Conservation (phyloP, 2,113 vertebrate genomes). For the Istiophorus platypterus region DNA sequence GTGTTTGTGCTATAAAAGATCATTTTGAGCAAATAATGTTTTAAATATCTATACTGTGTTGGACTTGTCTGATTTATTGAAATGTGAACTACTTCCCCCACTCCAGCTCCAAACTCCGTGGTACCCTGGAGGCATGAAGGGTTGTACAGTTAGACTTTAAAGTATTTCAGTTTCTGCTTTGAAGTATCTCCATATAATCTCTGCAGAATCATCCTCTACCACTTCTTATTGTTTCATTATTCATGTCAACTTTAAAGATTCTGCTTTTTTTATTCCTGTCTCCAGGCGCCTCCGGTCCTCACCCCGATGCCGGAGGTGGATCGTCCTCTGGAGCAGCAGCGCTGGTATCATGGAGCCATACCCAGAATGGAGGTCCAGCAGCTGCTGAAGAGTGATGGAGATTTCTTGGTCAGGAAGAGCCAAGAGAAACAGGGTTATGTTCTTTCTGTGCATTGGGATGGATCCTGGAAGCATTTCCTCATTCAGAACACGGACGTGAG, state of each 20-base stretch:
- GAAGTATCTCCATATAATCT: conserved; percentile 47
- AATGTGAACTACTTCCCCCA: conserved; percentile 29
- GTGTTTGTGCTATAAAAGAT: conserved; percentile 9
- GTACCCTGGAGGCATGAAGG: conserved; percentile 24
- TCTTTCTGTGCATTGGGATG: conserved; percentile 91
- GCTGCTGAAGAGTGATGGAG: conserved; percentile 88
- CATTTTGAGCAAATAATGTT: conserved; percentile 15
- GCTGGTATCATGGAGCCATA: conserved; percentile 96
- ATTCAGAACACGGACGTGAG: conserved; percentile 91
- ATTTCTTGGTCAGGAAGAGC: conserved; percentile 96
- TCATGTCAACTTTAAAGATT: conserved; percentile 24
- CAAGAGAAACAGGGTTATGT: conserved; percentile 95
- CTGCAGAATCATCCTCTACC: conserved; percentile 22
- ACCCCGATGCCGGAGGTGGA: conserved; percentile 85
- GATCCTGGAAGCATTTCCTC: conserved; percentile 94
- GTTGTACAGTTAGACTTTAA: conserved; percentile 29
- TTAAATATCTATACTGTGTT: conserved; percentile 1
- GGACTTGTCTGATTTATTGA: conserved; percentile 18
- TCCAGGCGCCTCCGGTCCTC: conserved; percentile 85
- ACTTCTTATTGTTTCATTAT: conserved; percentile 44
- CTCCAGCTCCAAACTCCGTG: conserved; percentile 17
- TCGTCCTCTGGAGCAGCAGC: conserved; percentile 92
- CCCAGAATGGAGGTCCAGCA: conserved; percentile 90
- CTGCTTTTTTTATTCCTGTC: conserved; percentile 31
- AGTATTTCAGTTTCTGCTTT: conserved; percentile 47